Conservation (phyloP, 92 coral and sea anemone genomes). For the Paramuricea clavata region DNA sequence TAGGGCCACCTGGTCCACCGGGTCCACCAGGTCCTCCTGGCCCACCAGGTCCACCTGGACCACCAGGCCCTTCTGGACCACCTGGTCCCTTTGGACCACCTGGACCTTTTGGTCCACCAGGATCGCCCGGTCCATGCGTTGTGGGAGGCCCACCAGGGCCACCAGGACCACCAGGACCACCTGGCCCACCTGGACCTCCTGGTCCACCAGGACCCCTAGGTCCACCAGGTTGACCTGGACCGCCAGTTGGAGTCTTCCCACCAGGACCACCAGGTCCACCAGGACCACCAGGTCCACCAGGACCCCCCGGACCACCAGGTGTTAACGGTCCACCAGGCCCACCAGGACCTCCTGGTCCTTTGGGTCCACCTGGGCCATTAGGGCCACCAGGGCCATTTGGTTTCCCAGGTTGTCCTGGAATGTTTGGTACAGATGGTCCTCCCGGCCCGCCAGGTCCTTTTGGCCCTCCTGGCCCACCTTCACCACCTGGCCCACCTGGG, state of each 20-base stretch:
- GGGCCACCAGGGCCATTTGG: conserved; percentile 79
- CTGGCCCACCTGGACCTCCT: conserved; percentile 29
- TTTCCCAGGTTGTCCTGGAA: conserved; percentile 66
- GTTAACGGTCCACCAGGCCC: too few relatives aligned
- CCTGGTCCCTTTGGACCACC: conserved; percentile 40
- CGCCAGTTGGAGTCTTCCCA: conserved; percentile 68
- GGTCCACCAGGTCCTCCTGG: conserved; percentile 53
- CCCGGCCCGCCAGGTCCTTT: conserved; percentile 63
- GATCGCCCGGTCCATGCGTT: conserved; percentile 84
- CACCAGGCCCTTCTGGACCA: conserved; percentile 35
- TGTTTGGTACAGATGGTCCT: too few relatives aligned
- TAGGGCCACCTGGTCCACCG: conserved; percentile 48
- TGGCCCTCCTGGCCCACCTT: conserved; percentile 77
- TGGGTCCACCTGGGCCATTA: conserved; percentile 67
- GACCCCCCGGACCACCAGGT: conserved; percentile 64
- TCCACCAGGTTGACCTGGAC: conserved; percentile 80
- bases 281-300: conserved; percentile 60
- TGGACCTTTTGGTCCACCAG: conserved; percentile 73
- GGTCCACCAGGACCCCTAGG: conserved; percentile 30
- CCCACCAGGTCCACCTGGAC: conserved; percentile 67
- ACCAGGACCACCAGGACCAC: conserved; percentile 74
- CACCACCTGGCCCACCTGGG: conserved; percentile 72
- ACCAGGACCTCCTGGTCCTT: conserved; percentile 77
- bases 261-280: conserved; percentile 68
- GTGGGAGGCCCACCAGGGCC: conserved; percentile 76